Evolutionary conservation across 92 coral and sea anemone genomes (phyloP).

Genomic region (Epizoanthus stellaris): DNA sequence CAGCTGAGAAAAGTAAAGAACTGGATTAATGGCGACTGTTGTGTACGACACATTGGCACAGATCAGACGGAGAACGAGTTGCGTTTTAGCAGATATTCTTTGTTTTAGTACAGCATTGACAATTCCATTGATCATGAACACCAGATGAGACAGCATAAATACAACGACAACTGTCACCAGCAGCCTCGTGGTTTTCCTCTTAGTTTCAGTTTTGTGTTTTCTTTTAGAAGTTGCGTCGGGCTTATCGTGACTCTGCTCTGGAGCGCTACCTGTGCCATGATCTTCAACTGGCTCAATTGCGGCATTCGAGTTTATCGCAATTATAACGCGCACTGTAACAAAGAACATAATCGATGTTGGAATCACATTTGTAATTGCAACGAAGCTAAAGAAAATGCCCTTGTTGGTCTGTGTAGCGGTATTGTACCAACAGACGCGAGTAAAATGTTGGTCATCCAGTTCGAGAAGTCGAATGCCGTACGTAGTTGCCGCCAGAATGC

Average conservation of each 20-base stretch:
- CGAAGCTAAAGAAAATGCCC: background rate
- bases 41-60: background rate
- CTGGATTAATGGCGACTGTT: background rate
- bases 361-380: background rate
- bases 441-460: background rate
- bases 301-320: background rate
- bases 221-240: background rate
- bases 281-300: background rate
- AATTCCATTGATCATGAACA: background rate
- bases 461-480: background rate
- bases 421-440: conserved; percentile 1
- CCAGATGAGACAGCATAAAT: background rate
- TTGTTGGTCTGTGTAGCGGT: background rate
- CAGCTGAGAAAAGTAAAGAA: conserved; percentile 11
- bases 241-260: background rate
- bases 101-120: background rate
- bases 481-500: background rate
- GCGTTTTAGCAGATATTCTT: background rate
- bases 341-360: background rate
- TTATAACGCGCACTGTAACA: background rate
- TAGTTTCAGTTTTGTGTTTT: background rate
- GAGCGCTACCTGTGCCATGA: background rate
- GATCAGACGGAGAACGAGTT: background rate
- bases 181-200: background rate
- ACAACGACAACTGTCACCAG: background rate